Conservation (phyloP, 2,888 invertebrate species). For the Cephus nigrinus region DNA sequence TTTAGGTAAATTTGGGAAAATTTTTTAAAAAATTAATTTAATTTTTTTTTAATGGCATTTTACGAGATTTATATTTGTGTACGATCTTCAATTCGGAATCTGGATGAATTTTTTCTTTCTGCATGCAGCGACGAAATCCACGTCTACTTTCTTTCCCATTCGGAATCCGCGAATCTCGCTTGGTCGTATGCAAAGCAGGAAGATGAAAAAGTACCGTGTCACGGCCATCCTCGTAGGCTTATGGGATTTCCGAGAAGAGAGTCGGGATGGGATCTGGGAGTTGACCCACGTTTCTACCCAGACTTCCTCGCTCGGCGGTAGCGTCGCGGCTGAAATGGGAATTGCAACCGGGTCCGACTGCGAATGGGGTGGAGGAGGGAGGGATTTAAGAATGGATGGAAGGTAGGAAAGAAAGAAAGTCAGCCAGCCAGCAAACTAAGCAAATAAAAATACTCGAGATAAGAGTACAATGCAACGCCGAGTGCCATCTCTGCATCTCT, state of each 20-base stretch:
- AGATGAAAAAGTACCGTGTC: constrained; percentile 5
- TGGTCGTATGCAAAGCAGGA: background rate
- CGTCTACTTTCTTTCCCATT: background rate
- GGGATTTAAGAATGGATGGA: background rate
- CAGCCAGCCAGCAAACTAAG: background rate
- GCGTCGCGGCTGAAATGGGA: background rate
- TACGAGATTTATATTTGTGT: too few species aligned
- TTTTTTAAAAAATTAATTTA: too few species aligned
- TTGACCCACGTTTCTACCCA: constrained; percentile 1
- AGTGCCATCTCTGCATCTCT: background rate
- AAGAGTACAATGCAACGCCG: constrained; percentile 1
- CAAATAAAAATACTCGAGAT: constrained; percentile 3
- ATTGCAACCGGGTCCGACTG: background rate
- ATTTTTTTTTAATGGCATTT: too few species aligned
- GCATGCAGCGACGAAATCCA: background rate
- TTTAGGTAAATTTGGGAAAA: too few species aligned
- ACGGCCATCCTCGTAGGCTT: background rate
- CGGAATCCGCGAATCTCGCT: background rate
- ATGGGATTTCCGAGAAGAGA: constrained; percentile 3
- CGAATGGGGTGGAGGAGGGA: background rate
- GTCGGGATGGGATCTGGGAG: background rate
- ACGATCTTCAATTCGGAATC: background rate
- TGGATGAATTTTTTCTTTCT: background rate
- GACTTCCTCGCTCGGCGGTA: background rate
- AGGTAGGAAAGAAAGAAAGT: background rate